Evolutionary conservation across 2,797 vertebrate genomes (phyloP).

Genomic region (Nothura maculosa): DNA sequence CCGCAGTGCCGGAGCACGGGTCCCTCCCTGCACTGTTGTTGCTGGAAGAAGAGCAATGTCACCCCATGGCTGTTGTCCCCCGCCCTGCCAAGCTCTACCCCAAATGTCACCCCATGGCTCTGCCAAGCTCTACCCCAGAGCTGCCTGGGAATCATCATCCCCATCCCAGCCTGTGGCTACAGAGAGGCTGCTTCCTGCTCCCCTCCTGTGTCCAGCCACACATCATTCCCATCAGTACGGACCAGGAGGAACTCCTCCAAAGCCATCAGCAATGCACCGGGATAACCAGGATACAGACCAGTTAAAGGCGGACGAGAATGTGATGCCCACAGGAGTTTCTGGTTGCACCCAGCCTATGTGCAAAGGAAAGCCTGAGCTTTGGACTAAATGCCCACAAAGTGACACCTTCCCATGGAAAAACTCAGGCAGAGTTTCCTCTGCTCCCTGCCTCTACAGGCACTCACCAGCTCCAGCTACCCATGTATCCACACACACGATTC

Average conservation of each 20-base stretch:
- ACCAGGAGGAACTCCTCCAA: neutral
- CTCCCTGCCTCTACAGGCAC: neutral
- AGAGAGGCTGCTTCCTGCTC: neutral
- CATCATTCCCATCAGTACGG: neutral
- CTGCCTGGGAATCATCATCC: neutral
- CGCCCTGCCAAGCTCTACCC: too few species aligned
- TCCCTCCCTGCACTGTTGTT: accelerated
- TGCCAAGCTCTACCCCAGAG: neutral
- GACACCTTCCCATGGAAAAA: neutral
- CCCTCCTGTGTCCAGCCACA: neutral
- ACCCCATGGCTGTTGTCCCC: accelerated
- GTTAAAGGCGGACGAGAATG: too few species aligned
- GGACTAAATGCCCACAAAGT: neutral
- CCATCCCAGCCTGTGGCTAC: conserved; percentile 41
- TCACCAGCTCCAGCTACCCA: neutral
- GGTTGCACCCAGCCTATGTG: neutral
- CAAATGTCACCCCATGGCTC: accelerated
- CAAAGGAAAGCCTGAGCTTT: neutral
- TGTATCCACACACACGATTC: neutral
- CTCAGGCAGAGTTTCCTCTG: neutral
- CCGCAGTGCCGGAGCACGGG: neutral
- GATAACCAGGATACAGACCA: neutral
- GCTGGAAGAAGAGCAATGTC: accelerated
- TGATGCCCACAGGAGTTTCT: neutral
- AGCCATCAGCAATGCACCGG: neutral